Percentiles rank a stretch among this genome's conserved stretches.
Evolutionary conservation across 2,797 vertebrate genomes (phyloP).

Genomic region (Fistularia commersonii): DNA sequence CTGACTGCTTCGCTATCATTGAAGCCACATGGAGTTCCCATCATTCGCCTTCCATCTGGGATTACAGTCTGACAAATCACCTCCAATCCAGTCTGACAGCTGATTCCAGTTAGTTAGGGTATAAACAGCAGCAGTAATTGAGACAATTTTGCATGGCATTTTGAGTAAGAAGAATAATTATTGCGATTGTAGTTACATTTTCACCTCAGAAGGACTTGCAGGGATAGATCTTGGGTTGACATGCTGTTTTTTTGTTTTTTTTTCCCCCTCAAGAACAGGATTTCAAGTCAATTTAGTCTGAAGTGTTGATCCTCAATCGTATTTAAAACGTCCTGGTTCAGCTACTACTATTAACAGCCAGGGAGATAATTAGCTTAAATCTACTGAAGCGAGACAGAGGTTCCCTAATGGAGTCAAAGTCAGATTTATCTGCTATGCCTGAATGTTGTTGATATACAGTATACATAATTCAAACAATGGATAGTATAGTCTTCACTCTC

Average conservation of each 20-base stretch:
- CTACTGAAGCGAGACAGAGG: slow-evolving; percentile 11
- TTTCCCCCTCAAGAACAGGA: slow-evolving; percentile 10
- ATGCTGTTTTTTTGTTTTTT: slow-evolving; percentile 4
- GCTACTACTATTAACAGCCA: slow-evolving; percentile 25
- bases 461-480: slow-evolving; percentile 4
- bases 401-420: slow-evolving; percentile 1
- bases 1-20: neutral
- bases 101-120: slow-evolving; percentile 30
- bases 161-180: slow-evolving; percentile 21
- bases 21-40: neutral
- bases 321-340: slow-evolving; percentile 19
- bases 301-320: slow-evolving; percentile 9
- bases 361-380: slow-evolving; percentile 28
- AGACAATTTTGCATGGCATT: slow-evolving; percentile 21
- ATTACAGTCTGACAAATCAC: slow-evolving; percentile 29
- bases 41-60: slow-evolving; percentile 12
- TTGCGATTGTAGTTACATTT: slow-evolving; percentile 10
- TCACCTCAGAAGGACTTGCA: slow-evolving; percentile 12
- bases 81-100: slow-evolving; percentile 12
- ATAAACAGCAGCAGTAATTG: slow-evolving; percentile 32
- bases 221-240: slow-evolving; percentile 1
- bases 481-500: neutral
- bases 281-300: slow-evolving; percentile 22
- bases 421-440: neutral
- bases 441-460: neutral